phyloP scores from a whole-genome alignment of 37 sponge, comb jelly and placozoan species.

The Hexactinellida sp. region DNA sequence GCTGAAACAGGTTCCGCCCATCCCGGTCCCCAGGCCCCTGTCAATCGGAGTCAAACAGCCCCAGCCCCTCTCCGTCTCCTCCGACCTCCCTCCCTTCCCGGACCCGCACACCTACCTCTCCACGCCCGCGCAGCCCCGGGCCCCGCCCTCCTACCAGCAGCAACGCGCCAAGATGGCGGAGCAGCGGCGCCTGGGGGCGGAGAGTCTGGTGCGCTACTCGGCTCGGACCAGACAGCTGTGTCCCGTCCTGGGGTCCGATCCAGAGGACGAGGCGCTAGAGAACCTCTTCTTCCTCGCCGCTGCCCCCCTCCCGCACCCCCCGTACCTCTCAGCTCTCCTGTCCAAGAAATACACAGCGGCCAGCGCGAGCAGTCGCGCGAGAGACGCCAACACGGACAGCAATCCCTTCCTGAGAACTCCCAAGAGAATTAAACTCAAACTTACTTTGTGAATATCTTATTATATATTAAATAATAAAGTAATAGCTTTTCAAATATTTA shows the following conservation, averaged over 20 bases:
- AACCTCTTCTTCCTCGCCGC: background rate
- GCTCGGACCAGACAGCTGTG: background rate
- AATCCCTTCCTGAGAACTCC: background rate
- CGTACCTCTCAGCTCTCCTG: background rate
- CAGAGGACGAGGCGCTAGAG: background rate
- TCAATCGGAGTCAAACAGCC: background rate
- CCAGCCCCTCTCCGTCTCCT: background rate
- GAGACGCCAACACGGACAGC: background rate
- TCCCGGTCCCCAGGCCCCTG: background rate
- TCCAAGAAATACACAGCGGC: background rate
- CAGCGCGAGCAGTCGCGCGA: background rate
- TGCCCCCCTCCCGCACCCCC: background rate
- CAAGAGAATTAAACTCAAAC: background rate
- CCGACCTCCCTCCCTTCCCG: background rate
- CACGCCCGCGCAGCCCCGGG: background rate
- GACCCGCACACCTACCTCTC: conserved; percentile 13
- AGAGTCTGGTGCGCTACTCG: background rate
- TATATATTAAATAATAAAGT: background rate
- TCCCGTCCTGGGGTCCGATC: background rate
- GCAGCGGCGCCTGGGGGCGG: background rate
- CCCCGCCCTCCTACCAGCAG: background rate
- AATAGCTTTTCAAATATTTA: background rate
- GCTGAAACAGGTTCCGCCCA: background rate
- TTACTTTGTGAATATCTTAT: background rate
- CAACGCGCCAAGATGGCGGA: background rate